phyloP scores from a whole-genome alignment of 2,113 vertebrate genomes.

The Melozone crissalis region DNA sequence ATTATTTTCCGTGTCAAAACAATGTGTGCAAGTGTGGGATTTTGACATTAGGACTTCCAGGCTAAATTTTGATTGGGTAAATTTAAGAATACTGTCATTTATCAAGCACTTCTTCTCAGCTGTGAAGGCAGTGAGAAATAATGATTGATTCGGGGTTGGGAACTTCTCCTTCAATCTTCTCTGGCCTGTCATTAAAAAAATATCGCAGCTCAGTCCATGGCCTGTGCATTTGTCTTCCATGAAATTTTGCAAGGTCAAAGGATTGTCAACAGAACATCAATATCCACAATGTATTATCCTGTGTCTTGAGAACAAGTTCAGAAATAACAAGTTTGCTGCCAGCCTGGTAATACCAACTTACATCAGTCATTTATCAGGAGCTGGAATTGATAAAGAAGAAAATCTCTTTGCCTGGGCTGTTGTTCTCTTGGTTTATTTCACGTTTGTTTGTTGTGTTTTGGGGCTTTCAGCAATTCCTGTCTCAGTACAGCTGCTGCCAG shows the following conservation, averaged over 20 bases:
- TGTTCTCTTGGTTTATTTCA: background rate
- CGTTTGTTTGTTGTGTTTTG: background rate
- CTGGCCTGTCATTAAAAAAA: background rate
- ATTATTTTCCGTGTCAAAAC: background rate
- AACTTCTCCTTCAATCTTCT: background rate
- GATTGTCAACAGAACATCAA: conserved; percentile 22
- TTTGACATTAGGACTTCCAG: background rate
- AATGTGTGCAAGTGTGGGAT: background rate
- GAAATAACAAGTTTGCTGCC: conserved; percentile 12
- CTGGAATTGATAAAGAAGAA: background rate
- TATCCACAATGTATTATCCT: background rate
- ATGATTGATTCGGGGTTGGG: background rate
- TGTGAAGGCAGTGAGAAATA: background rate
- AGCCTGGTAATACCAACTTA: background rate
- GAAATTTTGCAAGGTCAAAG: conserved; percentile 29
- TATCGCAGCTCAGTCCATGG: background rate
- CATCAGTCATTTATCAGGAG: background rate
- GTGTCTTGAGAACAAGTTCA: background rate
- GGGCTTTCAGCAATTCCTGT: background rate
- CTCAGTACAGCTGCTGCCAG: background rate
- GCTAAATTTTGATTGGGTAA: background rate
- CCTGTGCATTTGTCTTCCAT: background rate
- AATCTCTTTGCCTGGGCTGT: background rate
- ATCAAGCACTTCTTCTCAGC: background rate
- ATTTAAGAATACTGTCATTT: background rate